Evolutionary conservation across 2,113 vertebrate species (phyloP), one percentile per base, ranked within the genome.

Genomic region (Cercopithecus mona): DNA sequence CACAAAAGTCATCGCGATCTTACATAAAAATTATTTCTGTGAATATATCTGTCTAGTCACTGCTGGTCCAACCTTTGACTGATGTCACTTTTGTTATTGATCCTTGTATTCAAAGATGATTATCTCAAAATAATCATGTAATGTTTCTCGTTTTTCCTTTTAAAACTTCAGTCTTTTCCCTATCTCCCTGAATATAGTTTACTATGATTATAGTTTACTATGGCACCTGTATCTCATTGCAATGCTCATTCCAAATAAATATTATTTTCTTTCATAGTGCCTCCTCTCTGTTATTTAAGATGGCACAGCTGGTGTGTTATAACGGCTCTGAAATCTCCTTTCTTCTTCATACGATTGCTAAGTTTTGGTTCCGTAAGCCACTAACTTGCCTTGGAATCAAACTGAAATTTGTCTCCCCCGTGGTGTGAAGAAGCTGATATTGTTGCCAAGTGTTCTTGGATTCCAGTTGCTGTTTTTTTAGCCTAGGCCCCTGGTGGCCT

Each of bases 391-490:
- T 96, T 96, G n/a, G 55, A 93, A 45, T 90, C 80, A 82, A 73
- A 88, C 27, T 91, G 55, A 85, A 96, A 91, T 96, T 76, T 75
- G 11, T 96, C 38, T 85, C 50, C 59, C 12, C 8, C 17, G 0
- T 57, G 32, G 35, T 91, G 43, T 85, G 64, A 88, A 95, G 80
- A 81, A 32, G 73, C 45, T 95, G 45, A 66, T 50, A 59, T 12
- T 43, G 40, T 35, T 86, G 64, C 88, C 93, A 97, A 97, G 25
- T 94, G 96, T 96, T 96, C 85, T 94, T 94, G 97, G 96, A 78
- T 94, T 93, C 40, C 40, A 55, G 3, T 52, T 72, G 55, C 86
- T 90, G 43, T n/a, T 27, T 90, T 87, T 84, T 88, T 11, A 94
- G 86, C 50, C 40, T 93, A 45, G 73, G 13, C n/a, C 72, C 89